Conservation (phyloP, 1,140 invertebrate species). For the Bombus sylvicola region DNA sequence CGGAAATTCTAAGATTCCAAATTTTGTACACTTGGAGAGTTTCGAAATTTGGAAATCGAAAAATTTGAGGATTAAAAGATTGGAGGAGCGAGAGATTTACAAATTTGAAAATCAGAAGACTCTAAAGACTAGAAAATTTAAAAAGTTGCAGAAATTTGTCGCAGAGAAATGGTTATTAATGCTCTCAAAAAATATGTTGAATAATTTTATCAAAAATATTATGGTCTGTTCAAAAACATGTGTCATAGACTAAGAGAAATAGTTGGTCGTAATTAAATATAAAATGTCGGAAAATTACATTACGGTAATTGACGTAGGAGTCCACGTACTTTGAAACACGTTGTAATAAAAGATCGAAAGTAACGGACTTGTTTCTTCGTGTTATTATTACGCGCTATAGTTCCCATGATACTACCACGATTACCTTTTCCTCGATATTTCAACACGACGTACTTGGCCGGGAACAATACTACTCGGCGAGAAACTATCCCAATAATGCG, state of each 20-base stretch:
- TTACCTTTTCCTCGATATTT: constrained; percentile 21
- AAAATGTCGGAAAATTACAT: background rate
- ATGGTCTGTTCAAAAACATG: background rate
- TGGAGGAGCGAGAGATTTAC: too few relatives aligned
- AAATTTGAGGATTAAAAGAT: too few relatives aligned
- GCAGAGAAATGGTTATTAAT: too few relatives aligned
- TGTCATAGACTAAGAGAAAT: fast-evolving
- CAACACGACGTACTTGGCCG: background rate
- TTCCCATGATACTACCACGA: constrained; percentile 45
- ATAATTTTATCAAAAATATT: background rate
- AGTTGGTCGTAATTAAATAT: background rate
- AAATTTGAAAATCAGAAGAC: too few relatives aligned
- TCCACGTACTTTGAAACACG: background rate
- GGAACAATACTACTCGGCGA: background rate
- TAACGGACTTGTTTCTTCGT: background rate
- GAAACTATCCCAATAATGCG: constrained; percentile 1
- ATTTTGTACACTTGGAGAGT: too few relatives aligned
- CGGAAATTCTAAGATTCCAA: too few relatives aligned
- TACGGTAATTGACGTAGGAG: background rate
- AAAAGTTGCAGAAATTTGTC: too few relatives aligned
- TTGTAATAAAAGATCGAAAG: background rate
- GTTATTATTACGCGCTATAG: constrained; percentile 20
- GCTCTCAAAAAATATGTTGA: too few relatives aligned
- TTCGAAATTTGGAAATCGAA: background rate
- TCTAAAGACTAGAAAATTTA: too few relatives aligned